phyloP scores from a whole-genome alignment of 2,113 vertebrate genomes.

The Rhinolophus sinicus region DNA sequence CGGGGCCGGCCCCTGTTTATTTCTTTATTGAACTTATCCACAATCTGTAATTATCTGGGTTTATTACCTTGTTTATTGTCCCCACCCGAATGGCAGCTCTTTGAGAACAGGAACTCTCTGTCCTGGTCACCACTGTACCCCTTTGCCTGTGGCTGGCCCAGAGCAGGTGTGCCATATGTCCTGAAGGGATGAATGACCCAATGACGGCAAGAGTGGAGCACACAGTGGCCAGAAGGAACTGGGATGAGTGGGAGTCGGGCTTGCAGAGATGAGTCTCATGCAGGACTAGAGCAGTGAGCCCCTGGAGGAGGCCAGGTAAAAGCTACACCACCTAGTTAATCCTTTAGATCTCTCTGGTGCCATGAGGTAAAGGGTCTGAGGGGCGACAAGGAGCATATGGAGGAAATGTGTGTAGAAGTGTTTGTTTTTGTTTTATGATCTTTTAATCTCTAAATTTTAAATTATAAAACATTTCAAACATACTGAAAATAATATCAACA shows the following conservation, averaged over 20 bases:
- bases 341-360: background rate
- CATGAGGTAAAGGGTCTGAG: background rate
- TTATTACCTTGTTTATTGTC: background rate
- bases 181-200: background rate
- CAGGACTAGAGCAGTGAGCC: background rate
- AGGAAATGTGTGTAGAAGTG: background rate
- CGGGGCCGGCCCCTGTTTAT: background rate
- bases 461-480: background rate
- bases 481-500: background rate
- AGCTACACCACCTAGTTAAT: background rate
- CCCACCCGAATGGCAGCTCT: background rate
- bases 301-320: background rate
- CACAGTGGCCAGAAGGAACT: background rate
- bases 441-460: background rate
- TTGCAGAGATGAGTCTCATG: background rate
- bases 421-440: background rate
- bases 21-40: background rate
- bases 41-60: background rate
- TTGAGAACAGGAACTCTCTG: background rate
- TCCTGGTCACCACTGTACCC: background rate
- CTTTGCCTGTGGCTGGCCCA: accelerated
- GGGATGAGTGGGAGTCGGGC: accelerated
- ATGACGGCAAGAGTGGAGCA: background rate
- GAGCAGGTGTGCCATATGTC: background rate
- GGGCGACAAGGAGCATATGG: background rate